Evolutionary conservation across 2,888 invertebrate species (phyloP).

Genomic region (Sepioteuthis lessoniana): DNA sequence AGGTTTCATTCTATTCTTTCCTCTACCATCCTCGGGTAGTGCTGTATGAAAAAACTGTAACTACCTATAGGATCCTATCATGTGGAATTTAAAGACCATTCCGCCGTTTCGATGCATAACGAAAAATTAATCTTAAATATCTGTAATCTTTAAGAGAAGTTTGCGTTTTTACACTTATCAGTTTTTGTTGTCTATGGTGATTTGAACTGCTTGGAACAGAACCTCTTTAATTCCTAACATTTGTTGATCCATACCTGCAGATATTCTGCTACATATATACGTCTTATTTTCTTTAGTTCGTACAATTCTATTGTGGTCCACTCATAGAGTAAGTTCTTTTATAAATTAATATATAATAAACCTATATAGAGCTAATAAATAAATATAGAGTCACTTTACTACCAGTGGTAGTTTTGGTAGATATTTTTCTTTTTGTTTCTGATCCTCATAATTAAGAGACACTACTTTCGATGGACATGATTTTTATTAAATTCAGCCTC

Average conservation of each 20-base stretch:
- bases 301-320: too few species aligned
- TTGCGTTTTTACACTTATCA: neutral
- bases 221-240: neutral
- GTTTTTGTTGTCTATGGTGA: neutral
- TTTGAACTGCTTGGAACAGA: neutral
- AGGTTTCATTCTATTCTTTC: slow-evolving; percentile 16
- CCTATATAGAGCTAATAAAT: too few species aligned
- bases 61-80: slow-evolving; percentile 14
- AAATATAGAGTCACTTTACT: too few species aligned
- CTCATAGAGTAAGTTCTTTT: too few species aligned
- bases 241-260: neutral
- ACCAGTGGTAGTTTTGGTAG: too few species aligned
- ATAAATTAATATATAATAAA: too few species aligned
- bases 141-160: neutral
- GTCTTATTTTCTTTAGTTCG: too few species aligned
- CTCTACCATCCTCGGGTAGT: slow-evolving; percentile 38
- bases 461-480: too few species aligned
- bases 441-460: too few species aligned
- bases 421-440: too few species aligned
- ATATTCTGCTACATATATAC: neutral
- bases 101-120: neutral
- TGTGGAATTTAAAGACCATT: neutral
- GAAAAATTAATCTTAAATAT: neutral
- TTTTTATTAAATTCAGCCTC: too few species aligned
- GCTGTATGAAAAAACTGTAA: slow-evolving; percentile 36